Percentiles rank a stretch among this genome's conserved stretches.
Conservation (phyloP, 2,797 vertebrate genomes). For the Cryptoprocta ferox region DNA sequence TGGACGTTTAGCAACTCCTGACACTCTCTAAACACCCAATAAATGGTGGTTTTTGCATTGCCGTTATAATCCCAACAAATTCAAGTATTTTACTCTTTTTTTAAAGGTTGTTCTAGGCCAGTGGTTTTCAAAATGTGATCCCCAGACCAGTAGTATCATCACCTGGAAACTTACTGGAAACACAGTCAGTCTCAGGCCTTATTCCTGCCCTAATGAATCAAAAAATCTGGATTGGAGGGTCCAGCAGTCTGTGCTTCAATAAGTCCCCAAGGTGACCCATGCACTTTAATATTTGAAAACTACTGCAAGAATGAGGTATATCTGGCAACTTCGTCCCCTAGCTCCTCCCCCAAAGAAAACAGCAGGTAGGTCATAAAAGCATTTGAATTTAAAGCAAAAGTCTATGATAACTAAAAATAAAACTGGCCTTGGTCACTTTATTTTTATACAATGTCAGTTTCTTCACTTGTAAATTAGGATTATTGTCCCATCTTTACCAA, state of each 20-base stretch:
- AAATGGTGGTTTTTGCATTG: neutral
- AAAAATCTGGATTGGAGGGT: neutral
- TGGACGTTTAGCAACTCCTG: neutral
- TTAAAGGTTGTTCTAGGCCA: neutral
- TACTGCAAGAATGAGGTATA: neutral
- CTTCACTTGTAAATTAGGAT: slow-evolving; percentile 29
- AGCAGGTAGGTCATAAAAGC: neutral
- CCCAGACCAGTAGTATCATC: neutral
- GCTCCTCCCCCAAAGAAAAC: neutral
- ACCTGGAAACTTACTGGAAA: slow-evolving; percentile 24
- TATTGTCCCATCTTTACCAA: slow-evolving; percentile 20
- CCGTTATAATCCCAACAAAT: neutral
- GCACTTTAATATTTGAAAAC: neutral
- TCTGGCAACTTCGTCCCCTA: neutral
- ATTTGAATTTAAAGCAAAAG: slow-evolving; percentile 46
- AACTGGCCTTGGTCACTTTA: neutral
- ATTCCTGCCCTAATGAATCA: neutral
- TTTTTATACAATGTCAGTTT: slow-evolving; percentile 21
- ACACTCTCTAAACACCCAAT: neutral
- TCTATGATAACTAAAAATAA: neutral
- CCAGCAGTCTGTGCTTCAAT: neutral
- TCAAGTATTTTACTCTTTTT: neutral
- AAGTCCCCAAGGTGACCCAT: neutral
- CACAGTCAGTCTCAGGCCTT: neutral
- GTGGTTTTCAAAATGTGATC: neutral